These are phyloP conservation scores for Mesitornis unicolor DNA, from an alignment of 2,113 vertebrate species.

Conservation along the genomic window DNA sequence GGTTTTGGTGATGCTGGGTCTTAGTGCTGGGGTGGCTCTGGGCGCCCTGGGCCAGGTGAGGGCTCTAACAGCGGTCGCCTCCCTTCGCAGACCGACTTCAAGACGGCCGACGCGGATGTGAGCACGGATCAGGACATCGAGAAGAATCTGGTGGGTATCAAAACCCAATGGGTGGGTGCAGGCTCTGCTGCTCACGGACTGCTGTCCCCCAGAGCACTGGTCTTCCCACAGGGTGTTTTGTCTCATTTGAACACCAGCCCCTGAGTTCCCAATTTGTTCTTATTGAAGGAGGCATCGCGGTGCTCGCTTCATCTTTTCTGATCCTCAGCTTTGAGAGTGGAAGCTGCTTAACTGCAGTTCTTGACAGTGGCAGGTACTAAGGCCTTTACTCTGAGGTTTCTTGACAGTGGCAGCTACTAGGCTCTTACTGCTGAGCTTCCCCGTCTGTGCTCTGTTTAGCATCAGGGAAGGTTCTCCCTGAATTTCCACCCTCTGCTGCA, in stretches of 20 bases:
- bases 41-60: too few relatives aligned
- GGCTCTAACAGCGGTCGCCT: background rate
- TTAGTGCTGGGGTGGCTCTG: too few relatives aligned
- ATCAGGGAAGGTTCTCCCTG: background rate
- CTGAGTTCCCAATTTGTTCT: background rate
- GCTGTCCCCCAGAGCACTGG: too few relatives aligned
- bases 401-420: accelerated
- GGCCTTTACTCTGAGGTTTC: background rate
- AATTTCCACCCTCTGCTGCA: background rate
- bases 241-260: accelerated
- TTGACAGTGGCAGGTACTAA: accelerated
- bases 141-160: slow-evolving; percentile 73
- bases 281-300: background rate
- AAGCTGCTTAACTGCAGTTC: accelerated
- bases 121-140: slow-evolving; percentile 80
- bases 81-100: slow-evolving; percentile 75
- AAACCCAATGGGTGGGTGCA: accelerated
- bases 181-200: accelerated
- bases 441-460: accelerated
- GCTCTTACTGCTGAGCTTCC: background rate
- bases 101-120: slow-evolving; percentile 55
- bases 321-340: background rate
- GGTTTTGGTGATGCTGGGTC: too few relatives aligned
- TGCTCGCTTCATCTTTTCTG: accelerated
- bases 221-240: background rate